Base-by-base conservation (phyloP, 53 echinoderm and acorn worm genomes). In the Henricia sp. region DNA sequence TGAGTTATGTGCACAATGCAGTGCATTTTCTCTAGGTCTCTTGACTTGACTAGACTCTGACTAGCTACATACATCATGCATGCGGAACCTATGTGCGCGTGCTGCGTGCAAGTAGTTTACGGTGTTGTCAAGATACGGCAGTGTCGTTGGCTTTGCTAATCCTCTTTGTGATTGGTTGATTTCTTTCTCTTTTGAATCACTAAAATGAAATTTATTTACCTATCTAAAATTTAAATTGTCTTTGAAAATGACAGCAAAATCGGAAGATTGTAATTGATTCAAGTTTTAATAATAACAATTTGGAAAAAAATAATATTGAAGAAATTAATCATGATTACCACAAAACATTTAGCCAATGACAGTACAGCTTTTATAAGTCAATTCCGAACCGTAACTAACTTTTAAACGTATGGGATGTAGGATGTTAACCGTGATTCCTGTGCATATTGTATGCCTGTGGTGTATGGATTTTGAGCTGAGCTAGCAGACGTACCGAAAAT, bases 51-150 rank as follows among this genome's bases (percentile, higher is more conserved):
- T n/a, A n/a, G n/a, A n/a, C n/a, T n/a, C n/a, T n/a, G n/a, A n/a
- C n/a, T n/a, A n/a, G n/a, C n/a, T n/a, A n/a, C n/a, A n/a, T n/a
- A n/a, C n/a, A n/a, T n/a, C n/a, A n/a, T n/a, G n/a, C n/a, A n/a
- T n/a, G n/a, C n/a, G n/a, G n/a, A n/a, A n/a, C n/a, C n/a, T n/a
- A n/a, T n/a, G n/a, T n/a, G n/a, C n/a, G n/a, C n/a, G n/a, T n/a
- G n/a, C n/a, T n/a, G n/a, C n/a, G n/a, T n/a, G n/a, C n/a, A 40
- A 72, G 53, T 64, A 63, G 80, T 80, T 80, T 62, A 64, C 21
- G 64, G 78, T 80, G 65, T 80, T 50, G 80, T 64, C 80, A n/a
- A 50, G 80, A 59, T 59, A 80, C 80, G 50, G n/a, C n/a, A 64
- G 33, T 44, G 33, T 63, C 44, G 23, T 30, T 39, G 12, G 39